Evolutionary conservation across 2,113 vertebrate species (phyloP), one percentile per base, ranked within the genome.

Genomic region (Colistium nudipinnis): DNA sequence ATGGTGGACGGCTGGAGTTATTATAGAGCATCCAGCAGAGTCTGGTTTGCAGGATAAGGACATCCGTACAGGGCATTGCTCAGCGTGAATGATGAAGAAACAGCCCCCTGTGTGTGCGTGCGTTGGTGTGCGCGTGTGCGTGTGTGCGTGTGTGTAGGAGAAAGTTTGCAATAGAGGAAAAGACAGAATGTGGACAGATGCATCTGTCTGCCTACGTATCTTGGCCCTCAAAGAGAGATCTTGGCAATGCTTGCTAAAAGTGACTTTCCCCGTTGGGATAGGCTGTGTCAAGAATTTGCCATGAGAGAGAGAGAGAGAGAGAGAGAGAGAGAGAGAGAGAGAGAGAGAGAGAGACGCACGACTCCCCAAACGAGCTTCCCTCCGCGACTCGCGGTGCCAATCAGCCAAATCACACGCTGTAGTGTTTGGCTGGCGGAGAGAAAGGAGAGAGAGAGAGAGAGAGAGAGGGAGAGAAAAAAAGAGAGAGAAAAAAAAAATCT

Each of bases 1-100:
- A 79, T 65, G 74, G 72, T 76, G 69, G 80, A 80, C 25, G 76
- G 79, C 80, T 82, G 82, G 80, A 87, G 87, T 69, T 81, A 88
- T 84, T 88, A 83, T 65, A 66, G 66, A 79, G 83, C 70, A 80
- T 77, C 83, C 83, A 81, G 83, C 82, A 72, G 73, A 81, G 86
- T 85, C 86, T 89, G 88, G 85, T 85, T 70, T 85, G 82, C 76
- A 79, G 86, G 89, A 90, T 90, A 87, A 89, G 89, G 87, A 86
- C 78, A 52, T 86, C 73, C 83, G 83, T 81, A 86, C 80, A 81
- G 78, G 76, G 83, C 83, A 86, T 70, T 83, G 80, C 81, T 87
- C 83, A 59, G 82, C 84, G 81, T 86, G 87, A 88, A 83, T 63
- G 80, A 89, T 83, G 83, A 88, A 76, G 77, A 87, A 78, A 80